Percentiles rank a stretch among this genome's conserved stretches.
Evolutionary conservation across 2,888 invertebrate species (phyloP).

Genomic region (Andrena hattorfiana): DNA sequence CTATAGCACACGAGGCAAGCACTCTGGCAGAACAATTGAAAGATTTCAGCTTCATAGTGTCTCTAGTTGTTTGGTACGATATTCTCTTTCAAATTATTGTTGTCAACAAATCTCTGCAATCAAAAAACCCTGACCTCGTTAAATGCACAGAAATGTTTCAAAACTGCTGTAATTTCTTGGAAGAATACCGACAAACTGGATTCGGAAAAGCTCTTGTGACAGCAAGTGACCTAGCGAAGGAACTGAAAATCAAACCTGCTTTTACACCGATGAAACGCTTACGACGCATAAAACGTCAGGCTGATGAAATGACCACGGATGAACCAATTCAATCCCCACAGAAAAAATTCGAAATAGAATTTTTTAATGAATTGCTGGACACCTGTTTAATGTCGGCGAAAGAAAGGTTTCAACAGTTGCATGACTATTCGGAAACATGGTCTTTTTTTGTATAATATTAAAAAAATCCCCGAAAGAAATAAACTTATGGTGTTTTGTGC

Average conservation of each 20-base stretch:
- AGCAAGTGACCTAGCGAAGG: not conserved
- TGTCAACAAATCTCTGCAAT: not conserved
- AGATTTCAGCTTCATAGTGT: slow-evolving; percentile 74
- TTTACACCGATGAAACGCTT: not conserved
- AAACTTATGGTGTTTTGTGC: not conserved
- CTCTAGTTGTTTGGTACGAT: slow-evolving; percentile 78
- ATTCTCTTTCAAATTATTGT: slow-evolving; percentile 73
- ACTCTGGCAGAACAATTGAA: slow-evolving; percentile 37
- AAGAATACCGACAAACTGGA: not conserved
- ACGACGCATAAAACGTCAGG: not conserved
- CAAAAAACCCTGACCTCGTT: not conserved
- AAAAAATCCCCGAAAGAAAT: not conserved
- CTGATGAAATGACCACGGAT: not conserved
- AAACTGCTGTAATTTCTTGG: not conserved
- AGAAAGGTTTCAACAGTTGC: not conserved
- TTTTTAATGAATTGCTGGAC: not conserved
- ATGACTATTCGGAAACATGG: not conserved
- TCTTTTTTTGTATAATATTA: not conserved
- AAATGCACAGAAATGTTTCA: not conserved
- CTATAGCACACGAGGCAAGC: not conserved
- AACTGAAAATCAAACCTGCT: not conserved
- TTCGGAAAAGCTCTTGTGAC: not conserved
- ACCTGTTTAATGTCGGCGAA: not conserved
- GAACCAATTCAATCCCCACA: not conserved
- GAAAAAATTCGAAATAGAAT: not conserved